A percentile compares a stretch with the other conserved stretches of the same genome.
Evolutionary conservation across 92 coral and sea anemone genomes (phyloP).

Genomic region (Palythoa heliodiscus): DNA sequence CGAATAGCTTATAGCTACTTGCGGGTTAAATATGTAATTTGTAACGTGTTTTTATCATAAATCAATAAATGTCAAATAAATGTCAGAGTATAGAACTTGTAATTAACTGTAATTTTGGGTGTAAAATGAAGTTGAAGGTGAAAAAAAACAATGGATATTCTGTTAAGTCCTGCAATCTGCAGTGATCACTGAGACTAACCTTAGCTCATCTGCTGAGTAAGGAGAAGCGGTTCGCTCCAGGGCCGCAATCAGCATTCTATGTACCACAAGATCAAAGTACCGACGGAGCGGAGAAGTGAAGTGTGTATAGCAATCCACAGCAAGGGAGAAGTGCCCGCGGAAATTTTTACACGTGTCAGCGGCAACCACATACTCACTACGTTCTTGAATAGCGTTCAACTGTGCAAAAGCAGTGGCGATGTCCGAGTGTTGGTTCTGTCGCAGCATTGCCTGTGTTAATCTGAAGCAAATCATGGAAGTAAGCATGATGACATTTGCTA

Average conservation of each 20-base stretch:
- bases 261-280: constrained; percentile 91
- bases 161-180: neutral
- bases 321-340: constrained; percentile 81
- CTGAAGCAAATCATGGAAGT: neutral
- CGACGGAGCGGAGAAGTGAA: constrained; percentile 94
- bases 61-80: too few relatives aligned
- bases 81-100: too few relatives aligned
- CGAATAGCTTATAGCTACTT: too few relatives aligned
- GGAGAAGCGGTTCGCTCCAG: constrained; percentile 60
- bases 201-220: constrained; percentile 71
- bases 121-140: too few relatives aligned
- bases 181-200: constrained; percentile 41
- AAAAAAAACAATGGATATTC: too few relatives aligned
- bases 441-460: constrained; percentile 41
- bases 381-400: constrained; percentile 61
- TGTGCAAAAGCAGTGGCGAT: constrained; percentile 55
- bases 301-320: constrained; percentile 78
- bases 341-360: constrained; percentile 46
- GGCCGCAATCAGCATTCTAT: constrained; percentile 79
- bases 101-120: too few relatives aligned
- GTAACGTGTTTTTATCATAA: too few relatives aligned
- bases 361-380: constrained; percentile 79
- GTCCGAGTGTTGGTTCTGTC: constrained; percentile 27
- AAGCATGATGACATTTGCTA: neutral
- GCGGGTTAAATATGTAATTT: too few relatives aligned